phyloP scores from a whole-genome alignment of 2,113 vertebrate species.

The Numenius arquata region DNA sequence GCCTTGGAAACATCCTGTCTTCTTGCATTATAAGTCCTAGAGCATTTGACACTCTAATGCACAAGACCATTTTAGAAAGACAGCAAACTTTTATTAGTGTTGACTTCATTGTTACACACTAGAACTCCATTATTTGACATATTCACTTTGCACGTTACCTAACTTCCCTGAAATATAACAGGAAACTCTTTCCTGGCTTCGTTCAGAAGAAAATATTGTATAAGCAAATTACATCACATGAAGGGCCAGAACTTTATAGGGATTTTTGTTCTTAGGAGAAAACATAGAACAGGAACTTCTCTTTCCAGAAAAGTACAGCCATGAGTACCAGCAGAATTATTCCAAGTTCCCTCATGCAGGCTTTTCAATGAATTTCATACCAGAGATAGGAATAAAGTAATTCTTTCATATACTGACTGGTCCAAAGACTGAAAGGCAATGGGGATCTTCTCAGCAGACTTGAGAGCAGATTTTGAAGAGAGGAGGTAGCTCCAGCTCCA shows the following conservation, averaged over 20 bases:
- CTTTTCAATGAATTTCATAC: not conserved
- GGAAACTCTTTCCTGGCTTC: not conserved
- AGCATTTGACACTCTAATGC: not conserved
- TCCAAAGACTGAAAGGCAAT: not conserved
- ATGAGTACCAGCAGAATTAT: not conserved
- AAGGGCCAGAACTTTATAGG: not conserved
- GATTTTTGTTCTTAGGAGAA: not conserved
- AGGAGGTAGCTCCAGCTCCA: not conserved
- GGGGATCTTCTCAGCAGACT: not conserved
- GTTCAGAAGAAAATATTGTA: not conserved
- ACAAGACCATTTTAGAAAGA: constrained; percentile 6
- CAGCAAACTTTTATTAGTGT: constrained; percentile 33
- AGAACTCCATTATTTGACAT: not conserved
- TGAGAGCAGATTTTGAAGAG: not conserved
- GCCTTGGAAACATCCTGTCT: constrained; percentile 26
- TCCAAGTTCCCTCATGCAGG: not conserved
- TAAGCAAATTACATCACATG: not conserved
- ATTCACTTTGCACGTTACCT: not conserved
- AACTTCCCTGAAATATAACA: not conserved
- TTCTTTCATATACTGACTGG: not conserved
- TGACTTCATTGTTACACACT: constrained; percentile 8
- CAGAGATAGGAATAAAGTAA: not conserved
- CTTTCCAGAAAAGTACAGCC: not conserved
- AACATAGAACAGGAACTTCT: not conserved
- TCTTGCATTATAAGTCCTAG: not conserved